Percentiles rank a stretch among this genome's conserved stretches.
Conservation (phyloP, 2,888 invertebrate species). For the Scaptomyza parva region DNA sequence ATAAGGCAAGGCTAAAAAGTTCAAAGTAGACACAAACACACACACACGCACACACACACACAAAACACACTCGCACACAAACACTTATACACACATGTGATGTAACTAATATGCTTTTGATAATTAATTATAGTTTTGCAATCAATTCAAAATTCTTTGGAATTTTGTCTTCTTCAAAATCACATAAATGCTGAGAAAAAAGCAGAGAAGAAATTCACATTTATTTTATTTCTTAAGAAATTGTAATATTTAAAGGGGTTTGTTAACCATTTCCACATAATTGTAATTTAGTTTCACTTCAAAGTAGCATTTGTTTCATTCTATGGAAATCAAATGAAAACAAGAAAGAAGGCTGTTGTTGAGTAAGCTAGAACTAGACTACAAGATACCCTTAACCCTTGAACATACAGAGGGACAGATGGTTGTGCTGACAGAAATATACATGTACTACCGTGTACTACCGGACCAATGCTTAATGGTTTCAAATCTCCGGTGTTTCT, state of each 20-base stretch:
- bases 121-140: neutral
- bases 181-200: neutral
- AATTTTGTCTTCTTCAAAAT: neutral
- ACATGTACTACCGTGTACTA: too few relatives aligned
- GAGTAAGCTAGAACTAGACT: too few relatives aligned
- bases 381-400: too few relatives aligned
- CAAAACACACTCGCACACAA: neutral
- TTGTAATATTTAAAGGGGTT: neutral
- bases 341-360: too few relatives aligned
- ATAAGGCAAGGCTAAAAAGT: constrained; percentile 6
- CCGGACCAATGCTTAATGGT: too few relatives aligned
- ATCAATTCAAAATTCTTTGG: neutral
- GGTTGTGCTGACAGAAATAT: too few relatives aligned
- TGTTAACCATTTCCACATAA: neutral
- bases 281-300: neutral
- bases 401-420: too few relatives aligned
- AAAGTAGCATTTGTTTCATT: neutral
- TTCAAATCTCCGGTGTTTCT: too few relatives aligned
- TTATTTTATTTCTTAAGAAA: neutral
- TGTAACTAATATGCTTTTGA: neutral
- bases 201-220: neutral
- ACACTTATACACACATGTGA: too few relatives aligned
- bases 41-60: neutral
- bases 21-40: too few relatives aligned
- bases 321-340: neutral